phyloP scores from a whole-genome alignment of 2,888 invertebrate species.

The Monoplex corrugatus region DNA sequence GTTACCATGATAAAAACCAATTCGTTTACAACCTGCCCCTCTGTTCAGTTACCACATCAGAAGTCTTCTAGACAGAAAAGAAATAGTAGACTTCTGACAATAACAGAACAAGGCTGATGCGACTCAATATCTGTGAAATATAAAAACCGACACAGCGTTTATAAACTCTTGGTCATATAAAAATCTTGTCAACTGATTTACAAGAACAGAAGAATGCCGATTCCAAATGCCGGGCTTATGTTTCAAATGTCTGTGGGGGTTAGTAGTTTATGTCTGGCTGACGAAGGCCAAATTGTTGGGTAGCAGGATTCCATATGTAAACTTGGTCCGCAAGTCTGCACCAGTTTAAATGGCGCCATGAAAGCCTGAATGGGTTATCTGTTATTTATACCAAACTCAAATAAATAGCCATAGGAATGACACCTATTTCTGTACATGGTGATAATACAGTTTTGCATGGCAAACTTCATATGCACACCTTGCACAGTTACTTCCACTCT shows the following conservation, averaged over 20 bases:
- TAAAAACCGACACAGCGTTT: neutral
- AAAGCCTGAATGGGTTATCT: slow-evolving; percentile 42
- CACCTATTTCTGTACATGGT: slow-evolving; percentile 44
- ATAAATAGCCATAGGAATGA: slow-evolving; percentile 45
- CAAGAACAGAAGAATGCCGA: neutral
- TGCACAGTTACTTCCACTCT: too few relatives aligned
- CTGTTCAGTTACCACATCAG: too few relatives aligned
- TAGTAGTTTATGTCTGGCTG: neutral
- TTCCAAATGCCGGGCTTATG: neutral
- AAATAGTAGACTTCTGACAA: too few relatives aligned
- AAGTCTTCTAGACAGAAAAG: too few relatives aligned
- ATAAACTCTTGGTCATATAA: neutral
- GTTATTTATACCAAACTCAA: slow-evolving; percentile 30
- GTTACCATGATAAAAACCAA: too few relatives aligned
- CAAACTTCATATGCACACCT: neutral
- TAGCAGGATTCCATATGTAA: slow-evolving; percentile 26
- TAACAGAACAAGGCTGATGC: neutral
- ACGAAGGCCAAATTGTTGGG: neutral
- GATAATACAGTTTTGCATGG: slow-evolving; percentile 11
- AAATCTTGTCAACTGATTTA: neutral
- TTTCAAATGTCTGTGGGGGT: neutral
- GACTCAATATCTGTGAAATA: too few relatives aligned
- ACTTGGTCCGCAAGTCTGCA: slow-evolving; percentile 36
- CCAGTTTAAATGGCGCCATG: slow-evolving; percentile 28
- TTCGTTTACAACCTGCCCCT: too few relatives aligned